Evolutionary conservation across 2,113 vertebrate species (phyloP), one percentile per base, ranked within the genome.

Genomic region (Hucho hucho): DNA sequence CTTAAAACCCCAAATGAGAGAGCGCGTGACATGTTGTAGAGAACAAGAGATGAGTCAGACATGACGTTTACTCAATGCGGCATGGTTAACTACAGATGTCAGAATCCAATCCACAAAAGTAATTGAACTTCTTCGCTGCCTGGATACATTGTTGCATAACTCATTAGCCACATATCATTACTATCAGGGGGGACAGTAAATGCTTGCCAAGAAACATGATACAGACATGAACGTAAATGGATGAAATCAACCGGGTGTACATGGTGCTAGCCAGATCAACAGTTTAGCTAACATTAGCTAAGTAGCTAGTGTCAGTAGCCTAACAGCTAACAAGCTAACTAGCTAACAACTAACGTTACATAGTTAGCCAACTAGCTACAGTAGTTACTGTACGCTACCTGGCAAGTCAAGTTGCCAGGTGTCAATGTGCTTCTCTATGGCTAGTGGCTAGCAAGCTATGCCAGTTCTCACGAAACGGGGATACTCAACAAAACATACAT

Each of bases 1-100:
- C 93, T 94, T 69, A 25, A 81, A 73, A 59, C 46, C 56, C 47
- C 16, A 46, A 76, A 20, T 1, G 25, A 25, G 46, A 16, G 7
- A 68, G 65, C 6, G 69, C 24, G 16, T 43, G 37, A 28, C 2
- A 18, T 16, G 24, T 24, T 25, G 24, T 32, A 18, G 29, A 37
- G 18, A 14, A 20, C 20, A 67, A 24, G 63, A 65, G 49, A 71
- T 69, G 79, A 78, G 64, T 77, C 75, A 80, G 71, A 75, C 20
- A 64, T 81, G 69, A 86, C 73, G 81, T 81, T 37, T 3, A 70
- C 0, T 43, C 37, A 43, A 0, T 1, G 47, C 65, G 29, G 29
- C 65, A 67, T 67, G 20, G 65, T 32, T 67, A 43, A 43, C 37
- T 12, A 37, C 6, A 67, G 13, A 61, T 61, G n/a, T 61, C 16